Percentiles rank a stretch among this genome's conserved stretches.
Evolutionary conservation across 53 echinoderm and acorn worm species (phyloP).

Genomic region (Arbacia lixula): DNA sequence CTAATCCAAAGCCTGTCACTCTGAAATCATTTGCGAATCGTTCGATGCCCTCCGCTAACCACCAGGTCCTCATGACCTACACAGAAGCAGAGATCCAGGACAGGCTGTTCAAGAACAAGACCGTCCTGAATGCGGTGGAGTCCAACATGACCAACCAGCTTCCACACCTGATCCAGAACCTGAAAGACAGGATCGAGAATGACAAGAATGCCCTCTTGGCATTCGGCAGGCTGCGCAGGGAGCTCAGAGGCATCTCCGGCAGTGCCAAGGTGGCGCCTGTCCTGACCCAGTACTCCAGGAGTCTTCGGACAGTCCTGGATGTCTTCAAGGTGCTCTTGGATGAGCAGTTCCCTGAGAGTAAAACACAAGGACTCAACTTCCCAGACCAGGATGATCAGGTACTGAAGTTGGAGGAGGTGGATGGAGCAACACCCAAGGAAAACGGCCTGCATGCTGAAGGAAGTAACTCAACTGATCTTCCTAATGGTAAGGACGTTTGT

Average conservation of each 20-base stretch:
- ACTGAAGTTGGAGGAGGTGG: slow-evolving; percentile 58
- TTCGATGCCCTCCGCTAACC: slow-evolving; percentile 66
- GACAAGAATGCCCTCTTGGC: slow-evolving; percentile 93
- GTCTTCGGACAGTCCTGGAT: slow-evolving; percentile 75
- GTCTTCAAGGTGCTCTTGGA: slow-evolving; percentile 72
- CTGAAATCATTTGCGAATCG: slow-evolving; percentile 62
- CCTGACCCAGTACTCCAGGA: slow-evolving; percentile 81
- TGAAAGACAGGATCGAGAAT: slow-evolving; percentile 87
- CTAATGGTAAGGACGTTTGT: slow-evolving; percentile 9
- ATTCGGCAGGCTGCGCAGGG: slow-evolving; percentile 77
- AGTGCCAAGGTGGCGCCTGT: slow-evolving; percentile 87
- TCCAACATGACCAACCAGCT: slow-evolving; percentile 76
- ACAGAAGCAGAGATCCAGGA: slow-evolving; percentile 84
- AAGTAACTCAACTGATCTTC: neutral
- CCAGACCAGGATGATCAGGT: slow-evolving; percentile 69
- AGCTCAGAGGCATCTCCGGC: slow-evolving; percentile 84
- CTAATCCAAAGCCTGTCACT: slow-evolving; percentile 78
- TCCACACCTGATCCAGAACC: slow-evolving; percentile 66
- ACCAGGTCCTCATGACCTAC: slow-evolving; percentile 83
- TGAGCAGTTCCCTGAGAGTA: slow-evolving; percentile 78
- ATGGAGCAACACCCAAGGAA: neutral
- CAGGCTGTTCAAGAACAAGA: slow-evolving; percentile 90
- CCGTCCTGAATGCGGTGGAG: slow-evolving; percentile 86
- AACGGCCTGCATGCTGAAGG: neutral
- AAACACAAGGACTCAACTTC: slow-evolving; percentile 62